Evolutionary conservation across 2,797 vertebrate genomes (phyloP).

Genomic region (Macrochelys suwanniensis): DNA sequence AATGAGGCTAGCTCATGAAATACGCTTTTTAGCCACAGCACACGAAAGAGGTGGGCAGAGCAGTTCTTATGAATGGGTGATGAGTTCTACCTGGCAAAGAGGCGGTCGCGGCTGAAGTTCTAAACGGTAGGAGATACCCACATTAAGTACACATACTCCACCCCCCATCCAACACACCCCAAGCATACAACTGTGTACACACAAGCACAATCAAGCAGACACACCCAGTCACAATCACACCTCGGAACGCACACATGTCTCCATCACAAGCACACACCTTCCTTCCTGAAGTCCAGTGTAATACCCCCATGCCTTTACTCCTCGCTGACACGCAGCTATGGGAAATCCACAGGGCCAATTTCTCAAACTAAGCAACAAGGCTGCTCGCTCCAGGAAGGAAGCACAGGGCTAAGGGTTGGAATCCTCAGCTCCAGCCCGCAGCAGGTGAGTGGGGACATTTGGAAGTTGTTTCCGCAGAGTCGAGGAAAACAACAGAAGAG

Average conservation of each 20-base stretch:
- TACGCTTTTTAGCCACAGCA: background rate
- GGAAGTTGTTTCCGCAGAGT: background rate
- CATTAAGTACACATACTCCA: fast-evolving
- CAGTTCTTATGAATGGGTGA: fast-evolving
- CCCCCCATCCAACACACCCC: background rate
- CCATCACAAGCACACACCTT: too few species aligned
- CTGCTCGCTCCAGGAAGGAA: background rate
- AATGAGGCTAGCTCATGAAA: background rate
- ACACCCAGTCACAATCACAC: fast-evolving
- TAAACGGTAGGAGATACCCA: background rate
- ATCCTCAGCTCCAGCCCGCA: fast-evolving
- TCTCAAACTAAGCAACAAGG: background rate
- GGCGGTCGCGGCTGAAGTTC: background rate
- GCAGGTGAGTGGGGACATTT: background rate
- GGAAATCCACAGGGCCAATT: fast-evolving
- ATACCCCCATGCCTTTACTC: too few species aligned
- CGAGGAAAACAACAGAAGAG: fast-evolving
- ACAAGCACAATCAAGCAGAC: fast-evolving
- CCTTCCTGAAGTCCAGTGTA: too few species aligned
- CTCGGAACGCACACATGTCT: background rate
- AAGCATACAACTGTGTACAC: fast-evolving
- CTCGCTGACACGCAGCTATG: background rate
- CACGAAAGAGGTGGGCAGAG: background rate
- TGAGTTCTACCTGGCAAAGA: background rate
- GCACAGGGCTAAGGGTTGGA: too few species aligned